Evolutionary conservation across 2,888 invertebrate species (phyloP).

Genomic region (Drosophila tripunctata): DNA sequence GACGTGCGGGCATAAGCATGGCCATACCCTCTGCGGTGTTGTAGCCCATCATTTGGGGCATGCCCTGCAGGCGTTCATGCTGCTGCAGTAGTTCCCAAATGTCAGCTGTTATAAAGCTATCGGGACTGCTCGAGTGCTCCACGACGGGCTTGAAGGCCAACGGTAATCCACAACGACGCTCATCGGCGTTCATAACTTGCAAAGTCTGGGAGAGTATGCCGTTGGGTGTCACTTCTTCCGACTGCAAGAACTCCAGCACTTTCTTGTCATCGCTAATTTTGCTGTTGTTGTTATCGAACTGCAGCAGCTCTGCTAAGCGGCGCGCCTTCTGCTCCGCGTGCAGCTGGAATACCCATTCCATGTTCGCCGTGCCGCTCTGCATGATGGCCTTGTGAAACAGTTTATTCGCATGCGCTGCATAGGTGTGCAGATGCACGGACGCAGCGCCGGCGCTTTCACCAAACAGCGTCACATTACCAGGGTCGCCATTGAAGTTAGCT

Average conservation of each 20-base stretch:
- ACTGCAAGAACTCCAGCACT: conserved; percentile 67
- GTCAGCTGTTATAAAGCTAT: conserved; percentile 71
- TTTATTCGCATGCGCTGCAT: conserved; percentile 75
- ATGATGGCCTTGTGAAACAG: conserved; percentile 83
- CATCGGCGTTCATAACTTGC: conserved; percentile 70
- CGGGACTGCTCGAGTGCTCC: conserved; percentile 69
- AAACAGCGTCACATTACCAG: conserved; percentile 81
- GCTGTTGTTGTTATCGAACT: conserved; percentile 52
- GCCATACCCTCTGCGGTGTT: conserved; percentile 86
- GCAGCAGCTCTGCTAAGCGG: conserved; percentile 72
- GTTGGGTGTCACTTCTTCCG: conserved; percentile 57
- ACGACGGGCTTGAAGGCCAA: conserved; percentile 80
- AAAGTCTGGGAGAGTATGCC: conserved; percentile 51
- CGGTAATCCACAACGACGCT: conserved; percentile 76
- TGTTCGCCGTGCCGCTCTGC: conserved; percentile 81
- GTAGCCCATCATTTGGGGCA: conserved; percentile 86
- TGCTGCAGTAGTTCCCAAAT: conserved; percentile 85
- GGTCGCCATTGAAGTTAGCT: conserved; percentile 84
- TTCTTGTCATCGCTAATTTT: conserved; percentile 25
- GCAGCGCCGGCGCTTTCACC: conserved; percentile 83
- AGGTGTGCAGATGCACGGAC: conserved; percentile 79
- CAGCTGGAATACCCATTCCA: conserved; percentile 82
- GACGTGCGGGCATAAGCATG: conserved; percentile 63
- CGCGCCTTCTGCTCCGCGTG: conserved; percentile 65
- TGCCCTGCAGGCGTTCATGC: conserved; percentile 82